A percentile compares a stretch with the other conserved stretches of the same genome.
Conservation (phyloP, 1,140 invertebrate genomes). For the Bombus fervidus region DNA sequence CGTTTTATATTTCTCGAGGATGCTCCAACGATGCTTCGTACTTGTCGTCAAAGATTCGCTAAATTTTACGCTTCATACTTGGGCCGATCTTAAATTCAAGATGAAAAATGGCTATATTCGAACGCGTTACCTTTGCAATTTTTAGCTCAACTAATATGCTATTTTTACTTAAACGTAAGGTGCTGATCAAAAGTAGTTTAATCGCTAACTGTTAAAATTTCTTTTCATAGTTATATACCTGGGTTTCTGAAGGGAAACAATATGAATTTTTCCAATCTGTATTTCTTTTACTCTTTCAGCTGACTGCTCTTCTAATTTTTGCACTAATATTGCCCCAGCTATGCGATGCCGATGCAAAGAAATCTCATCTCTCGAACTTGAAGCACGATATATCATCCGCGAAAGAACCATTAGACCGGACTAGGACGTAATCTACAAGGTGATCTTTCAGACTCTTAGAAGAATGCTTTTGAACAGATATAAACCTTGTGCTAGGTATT, state of each 20-base stretch:
- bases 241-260: not conserved
- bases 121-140: no score
- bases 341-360: not conserved
- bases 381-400: not conserved
- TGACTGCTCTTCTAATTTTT: not conserved
- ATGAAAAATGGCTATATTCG: no score
- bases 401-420: not conserved
- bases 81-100: no score
- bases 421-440: not conserved
- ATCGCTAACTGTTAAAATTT: not conserved
- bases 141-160: no score
- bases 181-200: no score
- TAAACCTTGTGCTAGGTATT: not conserved
- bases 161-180: no score
- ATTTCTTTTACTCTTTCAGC: not conserved
- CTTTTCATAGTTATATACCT: no score
- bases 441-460: not conserved
- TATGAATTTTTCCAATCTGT: not conserved
- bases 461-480: not conserved
- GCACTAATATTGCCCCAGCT: not conserved
- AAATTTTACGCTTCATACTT: no score
- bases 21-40: no score
- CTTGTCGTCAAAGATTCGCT: no score
- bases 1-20: no score
- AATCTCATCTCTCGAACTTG: not conserved